phyloP scores from a whole-genome alignment of 1,140 invertebrate genomes.

The Drosophila obscura region DNA sequence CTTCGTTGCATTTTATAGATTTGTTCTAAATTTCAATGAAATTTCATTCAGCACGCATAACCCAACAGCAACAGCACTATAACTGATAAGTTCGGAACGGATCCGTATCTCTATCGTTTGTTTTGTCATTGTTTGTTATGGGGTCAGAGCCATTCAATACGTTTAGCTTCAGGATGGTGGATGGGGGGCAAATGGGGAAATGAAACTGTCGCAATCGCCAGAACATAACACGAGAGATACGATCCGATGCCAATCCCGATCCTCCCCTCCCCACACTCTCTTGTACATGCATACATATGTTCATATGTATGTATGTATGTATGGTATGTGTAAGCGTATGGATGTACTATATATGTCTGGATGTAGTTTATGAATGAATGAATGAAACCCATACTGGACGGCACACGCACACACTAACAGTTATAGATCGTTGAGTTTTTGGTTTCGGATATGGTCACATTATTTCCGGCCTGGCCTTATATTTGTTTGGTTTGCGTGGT shows the following conservation, averaged over 20 bases:
- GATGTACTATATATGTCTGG: conserved; percentile 17
- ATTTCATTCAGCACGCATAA: conserved; percentile 72
- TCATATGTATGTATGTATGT: conserved; percentile 9
- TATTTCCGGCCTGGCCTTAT: conserved; percentile 71
- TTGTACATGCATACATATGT: background rate
- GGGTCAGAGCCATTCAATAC: conserved; percentile 68
- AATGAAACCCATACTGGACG: conserved; percentile 21
- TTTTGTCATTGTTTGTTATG: conserved; percentile 59
- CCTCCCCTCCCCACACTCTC: conserved; percentile 1
- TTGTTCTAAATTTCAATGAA: conserved; percentile 81
- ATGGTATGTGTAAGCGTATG: background rate
- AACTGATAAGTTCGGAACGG: conserved; percentile 69
- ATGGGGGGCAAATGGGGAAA: background rate
- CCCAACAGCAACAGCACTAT: conserved; percentile 20
- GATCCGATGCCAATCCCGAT: too few species aligned
- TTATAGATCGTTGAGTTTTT: conserved; percentile 15
- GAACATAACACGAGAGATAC: conserved; percentile 34
- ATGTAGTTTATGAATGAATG: conserved; percentile 69
- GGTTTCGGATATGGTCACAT: conserved; percentile 66
- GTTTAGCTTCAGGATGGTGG: conserved; percentile 5
- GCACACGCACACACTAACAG: conserved; percentile 7
- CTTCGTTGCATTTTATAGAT: conserved; percentile 80
- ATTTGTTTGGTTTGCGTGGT: conserved; percentile 45
- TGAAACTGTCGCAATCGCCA: conserved; percentile 64
- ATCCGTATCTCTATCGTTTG: conserved; percentile 63